Evolutionary conservation across 2,797 vertebrate genomes (phyloP).

Genomic region (Micromesistius poutassou): DNA sequence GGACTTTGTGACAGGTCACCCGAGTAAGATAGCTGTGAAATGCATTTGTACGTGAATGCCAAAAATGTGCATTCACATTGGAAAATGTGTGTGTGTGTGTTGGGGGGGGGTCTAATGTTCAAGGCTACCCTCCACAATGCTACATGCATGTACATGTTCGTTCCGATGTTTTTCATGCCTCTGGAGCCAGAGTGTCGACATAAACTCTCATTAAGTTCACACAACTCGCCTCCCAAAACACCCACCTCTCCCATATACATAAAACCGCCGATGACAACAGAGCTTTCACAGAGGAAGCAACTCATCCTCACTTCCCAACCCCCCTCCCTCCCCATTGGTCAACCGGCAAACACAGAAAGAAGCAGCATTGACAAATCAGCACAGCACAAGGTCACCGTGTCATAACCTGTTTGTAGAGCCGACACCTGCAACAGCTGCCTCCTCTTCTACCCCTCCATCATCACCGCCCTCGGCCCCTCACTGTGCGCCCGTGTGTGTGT

Average conservation of each 20-base stretch:
- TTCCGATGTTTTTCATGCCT: neutral
- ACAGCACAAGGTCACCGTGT: slow-evolving; percentile 47
- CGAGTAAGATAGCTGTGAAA: neutral
- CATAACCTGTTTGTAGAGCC: slow-evolving; percentile 54
- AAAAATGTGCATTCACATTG: no score
- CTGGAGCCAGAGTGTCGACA: slow-evolving; percentile 7
- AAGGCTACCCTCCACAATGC: slow-evolving; percentile 18
- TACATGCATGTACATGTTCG: slow-evolving; percentile 29
- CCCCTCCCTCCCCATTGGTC: neutral
- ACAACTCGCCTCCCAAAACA: slow-evolving; percentile 24
- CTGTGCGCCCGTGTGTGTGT: neutral
- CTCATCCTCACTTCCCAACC: slow-evolving; percentile 26
- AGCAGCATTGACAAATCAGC: slow-evolving; percentile 53
- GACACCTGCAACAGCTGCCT: slow-evolving; percentile 55
- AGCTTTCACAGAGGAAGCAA: slow-evolving; percentile 53
- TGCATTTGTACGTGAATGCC: neutral
- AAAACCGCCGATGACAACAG: slow-evolving; percentile 29
- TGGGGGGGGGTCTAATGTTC: neutral
- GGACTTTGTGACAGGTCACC: neutral
- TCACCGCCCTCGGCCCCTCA: slow-evolving; percentile 27
- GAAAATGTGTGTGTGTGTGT: neutral
- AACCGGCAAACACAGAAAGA: slow-evolving; percentile 53
- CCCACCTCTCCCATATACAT: slow-evolving; percentile 26
- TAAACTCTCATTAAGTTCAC: slow-evolving; percentile 38
- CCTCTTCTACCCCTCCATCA: slow-evolving; percentile 46